A percentile compares a stretch with the other conserved stretches of the same genome.
phyloP scores from a whole-genome alignment of 2,113 vertebrate genomes.

The Gasterosteus aculeatus region DNA sequence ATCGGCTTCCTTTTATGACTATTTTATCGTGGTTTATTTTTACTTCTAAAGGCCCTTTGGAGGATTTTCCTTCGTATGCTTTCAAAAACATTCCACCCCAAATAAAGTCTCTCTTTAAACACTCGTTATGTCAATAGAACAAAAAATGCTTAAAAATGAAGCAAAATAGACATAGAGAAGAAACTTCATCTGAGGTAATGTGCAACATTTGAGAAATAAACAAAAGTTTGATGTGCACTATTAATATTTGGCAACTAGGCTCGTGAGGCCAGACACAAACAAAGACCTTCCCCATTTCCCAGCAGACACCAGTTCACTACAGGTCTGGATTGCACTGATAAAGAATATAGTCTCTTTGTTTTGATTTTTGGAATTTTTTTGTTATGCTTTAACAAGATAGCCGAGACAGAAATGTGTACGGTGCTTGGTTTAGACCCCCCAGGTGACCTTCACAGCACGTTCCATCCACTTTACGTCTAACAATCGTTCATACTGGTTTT shows the following conservation, averaged over 20 bases:
- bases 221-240: not conserved
- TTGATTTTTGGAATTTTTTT: not conserved
- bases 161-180: not conserved
- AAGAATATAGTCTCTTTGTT: not conserved
- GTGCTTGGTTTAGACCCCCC: not conserved
- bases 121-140: no score
- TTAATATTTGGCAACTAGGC: not conserved
- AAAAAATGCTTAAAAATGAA: no score
- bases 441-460: not conserved
- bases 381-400: conserved; percentile 13
- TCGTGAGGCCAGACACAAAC: not conserved
- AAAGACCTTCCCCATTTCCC: not conserved
- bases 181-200: not conserved
- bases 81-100: not conserved
- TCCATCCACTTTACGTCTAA: not conserved
- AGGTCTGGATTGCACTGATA: not conserved
- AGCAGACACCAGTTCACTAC: not conserved
- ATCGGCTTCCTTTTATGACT: not conserved
- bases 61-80: not conserved
- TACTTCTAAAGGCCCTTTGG: not conserved
- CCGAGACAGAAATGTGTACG: not conserved
- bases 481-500: not conserved
- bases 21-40: not conserved
- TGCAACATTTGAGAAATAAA: not conserved
- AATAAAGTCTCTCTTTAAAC: not conserved